phyloP scores from a whole-genome alignment of 2,888 invertebrate genomes.

The Sycophila texana region DNA sequence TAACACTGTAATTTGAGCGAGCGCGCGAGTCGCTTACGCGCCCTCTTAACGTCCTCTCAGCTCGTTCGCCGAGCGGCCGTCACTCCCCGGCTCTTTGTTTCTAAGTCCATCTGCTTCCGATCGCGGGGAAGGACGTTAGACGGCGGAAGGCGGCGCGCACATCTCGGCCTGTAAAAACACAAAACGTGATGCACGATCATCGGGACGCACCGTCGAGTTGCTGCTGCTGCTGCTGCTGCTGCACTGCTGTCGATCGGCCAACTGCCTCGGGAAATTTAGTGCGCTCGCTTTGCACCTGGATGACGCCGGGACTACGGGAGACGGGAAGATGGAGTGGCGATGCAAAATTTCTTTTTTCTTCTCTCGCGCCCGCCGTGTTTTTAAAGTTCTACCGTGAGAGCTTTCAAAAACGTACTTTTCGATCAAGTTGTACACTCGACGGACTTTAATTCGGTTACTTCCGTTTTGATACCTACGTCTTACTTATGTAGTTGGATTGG shows the following conservation, averaged over 20 bases:
- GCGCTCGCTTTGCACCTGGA: conserved; percentile 14
- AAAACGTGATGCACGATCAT: not conserved
- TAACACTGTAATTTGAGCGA: conserved; percentile 70
- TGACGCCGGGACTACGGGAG: not conserved
- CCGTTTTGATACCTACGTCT: no score
- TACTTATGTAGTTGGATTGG: no score
- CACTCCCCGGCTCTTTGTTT: conserved; percentile 43
- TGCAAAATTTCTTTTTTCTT: not conserved
- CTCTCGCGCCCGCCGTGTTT: not conserved
- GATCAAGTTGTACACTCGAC: not conserved
- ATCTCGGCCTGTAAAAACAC: not conserved
- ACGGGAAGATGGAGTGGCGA: not conserved
- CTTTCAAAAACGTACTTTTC: no score
- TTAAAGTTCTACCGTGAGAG: not conserved
- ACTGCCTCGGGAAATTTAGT: conserved; percentile 27
- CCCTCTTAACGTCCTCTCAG: conserved; percentile 51
- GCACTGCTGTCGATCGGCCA: not conserved
- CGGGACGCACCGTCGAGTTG: not conserved
- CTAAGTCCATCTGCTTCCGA: conserved; percentile 56
- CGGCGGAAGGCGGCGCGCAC: not conserved
- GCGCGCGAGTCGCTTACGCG: conserved; percentile 23
- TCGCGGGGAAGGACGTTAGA: conserved; percentile 39
- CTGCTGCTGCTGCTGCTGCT: not conserved
- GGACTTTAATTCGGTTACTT: no score
- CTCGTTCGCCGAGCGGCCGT: conserved; percentile 32